A percentile compares a stretch with the other conserved stretches of the same genome.
phyloP scores from a whole-genome alignment of 2,113 vertebrate species.

The Cebidichthys violaceus region DNA sequence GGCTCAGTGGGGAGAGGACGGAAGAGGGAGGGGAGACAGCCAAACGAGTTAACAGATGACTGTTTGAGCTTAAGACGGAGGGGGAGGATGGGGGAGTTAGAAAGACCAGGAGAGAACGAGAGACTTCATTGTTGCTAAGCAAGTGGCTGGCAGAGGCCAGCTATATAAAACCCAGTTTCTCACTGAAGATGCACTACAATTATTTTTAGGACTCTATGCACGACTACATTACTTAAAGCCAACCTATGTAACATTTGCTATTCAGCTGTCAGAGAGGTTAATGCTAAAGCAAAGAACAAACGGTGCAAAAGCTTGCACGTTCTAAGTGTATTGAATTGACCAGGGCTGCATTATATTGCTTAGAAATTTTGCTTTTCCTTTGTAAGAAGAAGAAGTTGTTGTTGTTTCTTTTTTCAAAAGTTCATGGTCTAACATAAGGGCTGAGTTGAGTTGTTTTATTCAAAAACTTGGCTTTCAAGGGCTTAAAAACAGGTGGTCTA shows the following conservation, averaged over 20 bases:
- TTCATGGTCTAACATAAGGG: background rate
- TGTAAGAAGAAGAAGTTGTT: background rate
- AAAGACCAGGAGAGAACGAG: constrained; percentile 15
- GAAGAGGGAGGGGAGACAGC: constrained; percentile 23
- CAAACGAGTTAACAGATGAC: constrained; percentile 51
- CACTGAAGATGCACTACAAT: background rate
- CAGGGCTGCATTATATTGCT: background rate
- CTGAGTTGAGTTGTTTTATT: background rate
- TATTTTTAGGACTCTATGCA: background rate
- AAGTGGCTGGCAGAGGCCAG: background rate
- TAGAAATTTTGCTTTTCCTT: background rate
- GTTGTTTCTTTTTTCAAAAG: background rate
- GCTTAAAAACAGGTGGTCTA: background rate
- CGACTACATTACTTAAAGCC: background rate
- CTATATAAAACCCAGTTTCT: background rate
- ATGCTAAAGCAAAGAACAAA: background rate
- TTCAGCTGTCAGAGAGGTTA: background rate
- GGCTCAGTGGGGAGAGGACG: constrained; percentile 24
- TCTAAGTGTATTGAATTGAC: background rate
- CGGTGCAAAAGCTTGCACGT: background rate
- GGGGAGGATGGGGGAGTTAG: constrained; percentile 3
- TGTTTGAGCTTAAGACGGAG: constrained; percentile 42
- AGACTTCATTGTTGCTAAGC: constrained; percentile 14
- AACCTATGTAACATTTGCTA: background rate
- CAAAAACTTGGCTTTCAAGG: background rate